Conservation (phyloP, 2,797 vertebrate genomes). For the Anas bernieri region DNA sequence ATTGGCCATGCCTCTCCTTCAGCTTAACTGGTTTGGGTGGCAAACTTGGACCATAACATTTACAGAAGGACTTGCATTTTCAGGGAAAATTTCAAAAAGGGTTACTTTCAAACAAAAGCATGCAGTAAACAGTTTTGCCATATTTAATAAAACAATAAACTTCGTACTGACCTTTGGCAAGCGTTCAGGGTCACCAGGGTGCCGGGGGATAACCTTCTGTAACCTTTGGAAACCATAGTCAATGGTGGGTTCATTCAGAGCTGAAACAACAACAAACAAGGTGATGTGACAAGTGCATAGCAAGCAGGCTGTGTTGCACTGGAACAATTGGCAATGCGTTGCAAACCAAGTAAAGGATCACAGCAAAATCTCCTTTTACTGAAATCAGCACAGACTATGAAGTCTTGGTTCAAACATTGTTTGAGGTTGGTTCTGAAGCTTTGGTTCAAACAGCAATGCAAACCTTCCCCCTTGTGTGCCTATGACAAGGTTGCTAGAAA, state of each 20-base stretch:
- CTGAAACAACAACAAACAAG: slow-evolving; percentile 80
- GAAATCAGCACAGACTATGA: not conserved
- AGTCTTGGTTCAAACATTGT: not conserved
- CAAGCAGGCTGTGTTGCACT: not conserved
- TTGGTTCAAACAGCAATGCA: not conserved
- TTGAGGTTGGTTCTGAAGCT: not conserved
- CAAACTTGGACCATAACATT: not conserved
- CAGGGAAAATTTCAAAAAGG: not conserved
- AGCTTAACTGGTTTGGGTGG: not conserved
- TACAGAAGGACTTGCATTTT: not conserved
- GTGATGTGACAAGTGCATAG: slow-evolving; percentile 35
- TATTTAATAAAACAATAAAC: slow-evolving; percentile 48
- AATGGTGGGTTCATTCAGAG: slow-evolving; percentile 97
- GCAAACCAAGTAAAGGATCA: not conserved
- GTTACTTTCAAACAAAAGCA: not conserved
- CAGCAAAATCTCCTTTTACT: not conserved
- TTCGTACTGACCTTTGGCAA: slow-evolving; percentile 92
- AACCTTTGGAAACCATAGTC: slow-evolving; percentile 99
- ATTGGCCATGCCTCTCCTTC: not conserved
- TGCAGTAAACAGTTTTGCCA: not conserved
- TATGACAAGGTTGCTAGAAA: not conserved
- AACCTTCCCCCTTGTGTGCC: not conserved
- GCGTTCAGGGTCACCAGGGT: slow-evolving; percentile 95
- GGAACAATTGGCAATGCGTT: not conserved
- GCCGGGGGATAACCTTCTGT: slow-evolving; percentile 98